Evolutionary conservation across 2,113 vertebrate genomes (phyloP).

Genomic region (Solea senegalensis): DNA sequence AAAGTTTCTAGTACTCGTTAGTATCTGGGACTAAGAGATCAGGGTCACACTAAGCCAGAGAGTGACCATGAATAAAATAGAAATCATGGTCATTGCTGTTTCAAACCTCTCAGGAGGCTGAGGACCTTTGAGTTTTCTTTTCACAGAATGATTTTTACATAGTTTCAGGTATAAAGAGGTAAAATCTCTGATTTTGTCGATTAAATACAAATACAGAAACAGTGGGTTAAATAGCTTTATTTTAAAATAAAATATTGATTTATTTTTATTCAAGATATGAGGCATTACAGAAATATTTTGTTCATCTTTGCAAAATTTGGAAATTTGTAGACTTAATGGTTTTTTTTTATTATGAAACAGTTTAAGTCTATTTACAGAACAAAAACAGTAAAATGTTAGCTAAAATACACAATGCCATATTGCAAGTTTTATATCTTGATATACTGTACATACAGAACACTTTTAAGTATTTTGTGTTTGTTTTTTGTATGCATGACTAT

Average conservation of each 20-base stretch:
- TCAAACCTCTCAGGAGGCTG: too few relatives aligned
- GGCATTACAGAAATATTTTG: background rate
- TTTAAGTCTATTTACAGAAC: conserved; percentile 62
- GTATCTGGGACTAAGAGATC: too few relatives aligned
- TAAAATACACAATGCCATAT: conserved; percentile 23
- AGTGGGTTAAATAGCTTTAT: conserved; percentile 14
- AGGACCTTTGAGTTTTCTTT: too few relatives aligned
- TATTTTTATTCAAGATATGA: background rate
- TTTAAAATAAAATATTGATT: conserved; percentile 23
- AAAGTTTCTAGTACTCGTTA: too few relatives aligned
- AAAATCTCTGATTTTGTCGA: too few relatives aligned
- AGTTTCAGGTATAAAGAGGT: too few relatives aligned
- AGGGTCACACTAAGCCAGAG: too few relatives aligned
- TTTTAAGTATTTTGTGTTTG: conserved; percentile 9
- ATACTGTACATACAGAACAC: conserved; percentile 49
- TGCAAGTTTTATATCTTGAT: conserved; percentile 1
- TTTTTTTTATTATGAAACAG: too few relatives aligned
- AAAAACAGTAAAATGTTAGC: conserved; percentile 3
- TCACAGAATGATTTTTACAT: too few relatives aligned
- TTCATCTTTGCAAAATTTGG: background rate
- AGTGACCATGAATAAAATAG: too few relatives aligned
- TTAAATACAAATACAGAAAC: background rate
- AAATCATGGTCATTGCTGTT: too few relatives aligned
- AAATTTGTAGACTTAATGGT: conserved; percentile 11
- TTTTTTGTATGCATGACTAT: conserved; percentile 18